Percentiles rank a stretch among this genome's conserved stretches.
These are phyloP conservation scores for Cygnus atratus DNA, from an alignment of 2,113 vertebrate species.

Conservation along the genomic window DNA sequence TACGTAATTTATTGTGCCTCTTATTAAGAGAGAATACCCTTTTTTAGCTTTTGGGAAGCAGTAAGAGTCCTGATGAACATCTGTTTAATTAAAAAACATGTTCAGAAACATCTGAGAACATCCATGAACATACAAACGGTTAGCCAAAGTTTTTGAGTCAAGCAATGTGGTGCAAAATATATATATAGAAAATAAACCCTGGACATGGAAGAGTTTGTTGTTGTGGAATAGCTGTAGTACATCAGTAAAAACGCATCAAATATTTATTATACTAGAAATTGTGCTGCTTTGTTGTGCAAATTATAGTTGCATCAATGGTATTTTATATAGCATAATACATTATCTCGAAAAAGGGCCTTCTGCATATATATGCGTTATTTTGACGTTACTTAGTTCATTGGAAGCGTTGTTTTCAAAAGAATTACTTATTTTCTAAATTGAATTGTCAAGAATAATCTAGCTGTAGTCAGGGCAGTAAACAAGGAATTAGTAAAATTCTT, in stretches of 20 bases:
- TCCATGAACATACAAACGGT: not conserved
- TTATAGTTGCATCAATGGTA: not conserved
- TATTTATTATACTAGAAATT: not conserved
- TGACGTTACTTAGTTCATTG: not conserved
- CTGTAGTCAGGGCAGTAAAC: not conserved
- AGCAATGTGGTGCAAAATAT: not conserved
- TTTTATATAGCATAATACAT: not conserved
- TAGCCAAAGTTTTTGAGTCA: not conserved
- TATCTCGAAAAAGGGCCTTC: not conserved
- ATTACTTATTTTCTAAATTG: not conserved
- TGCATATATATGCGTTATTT: not conserved
- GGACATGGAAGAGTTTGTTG: not conserved
- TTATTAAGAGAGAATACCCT: rapidly evolving
- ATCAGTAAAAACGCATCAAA: not conserved
- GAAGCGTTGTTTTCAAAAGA: not conserved
- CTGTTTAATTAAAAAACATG: not conserved
- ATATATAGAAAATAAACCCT: not conserved
- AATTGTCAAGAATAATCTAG: not conserved
- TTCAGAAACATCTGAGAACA: not conserved
- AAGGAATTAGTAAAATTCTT: not conserved
- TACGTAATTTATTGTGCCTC: rapidly evolving
- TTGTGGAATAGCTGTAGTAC: not conserved
- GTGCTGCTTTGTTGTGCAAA: not conserved
- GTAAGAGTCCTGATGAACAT: not conserved
- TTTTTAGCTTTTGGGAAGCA: not conserved